phyloP scores from a whole-genome alignment of 2,888 invertebrate species.

The Falcaria lacertinaria region DNA sequence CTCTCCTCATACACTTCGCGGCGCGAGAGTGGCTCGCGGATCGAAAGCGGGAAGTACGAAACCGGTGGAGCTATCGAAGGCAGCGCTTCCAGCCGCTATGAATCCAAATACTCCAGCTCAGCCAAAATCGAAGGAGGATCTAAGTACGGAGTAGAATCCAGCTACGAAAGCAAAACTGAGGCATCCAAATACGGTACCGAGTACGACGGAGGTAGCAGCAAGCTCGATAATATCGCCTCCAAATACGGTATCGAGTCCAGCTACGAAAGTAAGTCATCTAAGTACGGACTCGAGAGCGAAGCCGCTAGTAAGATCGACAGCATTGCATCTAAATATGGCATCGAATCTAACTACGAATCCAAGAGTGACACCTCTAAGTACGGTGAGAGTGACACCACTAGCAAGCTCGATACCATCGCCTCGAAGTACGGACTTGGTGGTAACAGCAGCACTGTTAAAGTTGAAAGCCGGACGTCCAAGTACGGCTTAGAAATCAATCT shows the following conservation, averaged over 20 bases:
- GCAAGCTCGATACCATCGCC: conserved; percentile 52
- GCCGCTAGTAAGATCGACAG: conserved; percentile 27
- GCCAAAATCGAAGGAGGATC: conserved; percentile 34
- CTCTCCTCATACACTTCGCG: conserved; percentile 52
- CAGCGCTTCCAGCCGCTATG: conserved; percentile 50
- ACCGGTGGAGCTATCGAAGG: conserved; percentile 53
- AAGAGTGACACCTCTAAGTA: conserved; percentile 33
- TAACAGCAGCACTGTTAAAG: conserved; percentile 6
- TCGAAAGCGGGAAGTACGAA: conserved; percentile 52
- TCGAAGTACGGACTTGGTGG: conserved; percentile 27
- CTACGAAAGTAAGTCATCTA: conserved; percentile 24
- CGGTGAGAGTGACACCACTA: conserved; percentile 35
- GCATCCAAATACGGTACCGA: conserved; percentile 26
- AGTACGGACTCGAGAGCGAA: conserved; percentile 24
- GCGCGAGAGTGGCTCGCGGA: conserved; percentile 60
- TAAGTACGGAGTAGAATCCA: conserved; percentile 20
- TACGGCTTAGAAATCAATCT: conserved; percentile 39
- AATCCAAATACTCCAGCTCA: conserved; percentile 60
- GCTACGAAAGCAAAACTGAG: conserved; percentile 34
- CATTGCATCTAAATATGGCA: conserved; percentile 36
- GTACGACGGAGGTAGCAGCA: conserved; percentile 42
- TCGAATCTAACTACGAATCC: conserved; percentile 36
- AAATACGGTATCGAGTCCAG: conserved; percentile 47
- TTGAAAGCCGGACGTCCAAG: conserved; percentile 35
- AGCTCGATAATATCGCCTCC: conserved; percentile 45